Evolutionary conservation across 2,888 invertebrate species (phyloP).

Genomic region (Trichopoda pennipes): DNA sequence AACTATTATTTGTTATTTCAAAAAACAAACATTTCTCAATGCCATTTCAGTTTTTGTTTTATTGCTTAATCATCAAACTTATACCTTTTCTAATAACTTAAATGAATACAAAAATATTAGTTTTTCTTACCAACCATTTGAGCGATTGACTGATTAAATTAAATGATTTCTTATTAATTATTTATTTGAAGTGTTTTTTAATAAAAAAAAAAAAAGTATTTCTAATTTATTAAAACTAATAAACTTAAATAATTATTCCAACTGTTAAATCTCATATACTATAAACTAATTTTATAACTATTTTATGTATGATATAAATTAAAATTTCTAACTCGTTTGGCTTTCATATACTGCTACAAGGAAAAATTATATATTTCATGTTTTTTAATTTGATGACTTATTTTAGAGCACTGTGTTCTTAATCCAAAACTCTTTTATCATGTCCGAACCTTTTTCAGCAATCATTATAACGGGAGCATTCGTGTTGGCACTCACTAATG

Average conservation of each 20-base stretch:
- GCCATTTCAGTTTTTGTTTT: neutral
- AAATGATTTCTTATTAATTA: too few species aligned
- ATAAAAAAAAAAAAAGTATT: neutral
- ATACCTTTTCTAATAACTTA: too few species aligned
- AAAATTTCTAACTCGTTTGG: constrained; percentile 58
- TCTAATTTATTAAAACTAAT: neutral
- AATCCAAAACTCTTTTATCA: constrained; percentile 92
- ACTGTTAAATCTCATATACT: neutral
- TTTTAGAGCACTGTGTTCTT: constrained; percentile 80
- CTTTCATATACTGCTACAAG: constrained; percentile 24
- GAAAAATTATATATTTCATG: neutral
- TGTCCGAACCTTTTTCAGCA: constrained; percentile 92
- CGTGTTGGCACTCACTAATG: constrained; percentile 91
- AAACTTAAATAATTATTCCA: neutral
- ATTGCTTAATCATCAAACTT: neutral
- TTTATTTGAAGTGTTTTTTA: too few species aligned
- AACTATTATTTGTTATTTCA: too few species aligned
- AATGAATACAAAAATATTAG: too few species aligned
- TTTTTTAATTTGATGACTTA: constrained; percentile 40
- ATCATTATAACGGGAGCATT: constrained; percentile 95
- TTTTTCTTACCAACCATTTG: too few species aligned
- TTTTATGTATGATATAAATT: neutral
- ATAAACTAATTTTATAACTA: constrained; percentile 9
- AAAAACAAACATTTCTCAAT: neutral
- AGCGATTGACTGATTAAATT: too few species aligned